Evolutionary conservation across 2,888 invertebrate species (phyloP), one percentile per base, ranked within the genome.

Genomic region (Thecophora atra): DNA sequence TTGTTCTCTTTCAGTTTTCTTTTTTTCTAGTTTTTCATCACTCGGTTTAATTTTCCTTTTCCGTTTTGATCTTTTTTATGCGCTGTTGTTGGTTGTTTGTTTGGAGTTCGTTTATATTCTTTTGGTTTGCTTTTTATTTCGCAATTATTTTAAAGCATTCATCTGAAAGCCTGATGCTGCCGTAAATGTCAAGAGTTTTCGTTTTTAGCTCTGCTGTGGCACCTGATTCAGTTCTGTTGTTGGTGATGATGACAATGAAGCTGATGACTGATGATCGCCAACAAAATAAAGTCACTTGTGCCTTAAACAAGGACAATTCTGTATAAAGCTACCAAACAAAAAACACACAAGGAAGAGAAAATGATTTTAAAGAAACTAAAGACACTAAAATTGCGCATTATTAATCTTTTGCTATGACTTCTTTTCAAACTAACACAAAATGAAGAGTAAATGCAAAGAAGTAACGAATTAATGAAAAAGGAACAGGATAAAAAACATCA

Each of bases 251-350:
- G 37, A 37, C 11, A 11, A 37, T 37, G 37, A 37, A 37, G 37
- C 37, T 37, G 37, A n/a, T 11, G 54, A 54, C n/a, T 58, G 21
- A 26, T 24, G 26, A 17, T 28, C 17, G 26, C 24, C 58, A 58
- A 28, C 13, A 58, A 58, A 58, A 28, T 58, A 28, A 58, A 58
- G 26, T 58, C 58, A 58, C 6, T 17, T 58, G 28, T 15, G 28
- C 28, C 58, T 58, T 58, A 13, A 58, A 24, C 15, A 28, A 47
- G 6, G 17, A 47, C 13, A 24, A 21, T 13, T 24, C 19, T 11
- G 15, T 15, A 15, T 21, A 42, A 21, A 47, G 7, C 24, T 13
- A 64, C 37, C 7, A 26, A 42, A 44, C 44, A 42, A 19, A 42
- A 44, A 44, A 44, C 15, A 19, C 19, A 21, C 62, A 30, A 19